These are phyloP conservation scores for Dicerorhinus sumatrensis DNA, from an alignment of 2,113 vertebrate species.

Conservation along the genomic window DNA sequence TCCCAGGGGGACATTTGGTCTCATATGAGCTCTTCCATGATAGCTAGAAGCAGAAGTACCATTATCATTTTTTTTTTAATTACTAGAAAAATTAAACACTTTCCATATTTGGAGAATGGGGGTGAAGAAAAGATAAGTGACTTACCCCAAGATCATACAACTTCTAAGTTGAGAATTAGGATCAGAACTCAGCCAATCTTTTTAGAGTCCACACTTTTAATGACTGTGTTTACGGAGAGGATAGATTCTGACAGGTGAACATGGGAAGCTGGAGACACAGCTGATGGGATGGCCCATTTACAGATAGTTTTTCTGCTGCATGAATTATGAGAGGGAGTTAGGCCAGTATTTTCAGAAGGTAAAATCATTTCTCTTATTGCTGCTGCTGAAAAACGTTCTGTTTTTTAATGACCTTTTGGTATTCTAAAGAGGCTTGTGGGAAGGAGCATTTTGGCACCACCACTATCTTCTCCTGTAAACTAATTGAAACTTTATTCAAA, in stretches of 20 bases:
- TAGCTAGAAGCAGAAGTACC: neutral
- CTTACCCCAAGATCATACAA: neutral
- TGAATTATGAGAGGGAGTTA: neutral
- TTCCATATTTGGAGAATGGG: conserved; percentile 32
- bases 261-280: neutral
- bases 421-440: neutral
- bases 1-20: neutral
- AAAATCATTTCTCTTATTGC: neutral
- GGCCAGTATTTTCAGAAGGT: conserved; percentile 16
- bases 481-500: conserved; percentile 45
- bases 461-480: neutral
- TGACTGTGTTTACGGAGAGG: neutral
- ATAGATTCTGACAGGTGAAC: neutral
- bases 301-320: neutral
- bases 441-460: neutral
- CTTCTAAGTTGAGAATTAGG: neutral
- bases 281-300: neutral
- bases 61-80: neutral
- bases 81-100: conserved; percentile 4
- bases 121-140: neutral
- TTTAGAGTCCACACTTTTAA: neutral
- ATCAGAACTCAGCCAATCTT: neutral
- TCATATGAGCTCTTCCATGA: neutral
- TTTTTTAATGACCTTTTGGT: conserved; percentile 30
- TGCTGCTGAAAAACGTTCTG: neutral